Evolutionary conservation across 1,140 invertebrate genomes (phyloP).

Genomic region (Brachionus asplanchnoidis): DNA sequence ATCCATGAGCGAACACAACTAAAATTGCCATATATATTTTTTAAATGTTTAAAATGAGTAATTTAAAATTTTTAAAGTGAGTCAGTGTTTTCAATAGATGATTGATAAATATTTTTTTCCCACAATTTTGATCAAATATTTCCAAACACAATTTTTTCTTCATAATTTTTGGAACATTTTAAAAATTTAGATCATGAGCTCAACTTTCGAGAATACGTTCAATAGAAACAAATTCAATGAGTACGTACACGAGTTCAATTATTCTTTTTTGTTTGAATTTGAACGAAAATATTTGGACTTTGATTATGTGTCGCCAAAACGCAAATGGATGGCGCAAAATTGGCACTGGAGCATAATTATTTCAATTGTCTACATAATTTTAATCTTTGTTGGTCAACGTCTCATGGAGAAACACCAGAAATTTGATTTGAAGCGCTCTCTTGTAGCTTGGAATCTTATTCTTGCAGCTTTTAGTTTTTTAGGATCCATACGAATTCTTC

Average conservation of each 20-base stretch:
- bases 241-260: background rate
- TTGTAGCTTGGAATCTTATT: slow-evolving; percentile 84
- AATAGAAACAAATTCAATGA: background rate
- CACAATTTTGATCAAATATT: background rate
- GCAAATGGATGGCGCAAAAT: slow-evolving; percentile 84
- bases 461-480: slow-evolving; percentile 88
- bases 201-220: background rate
- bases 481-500: slow-evolving; percentile 66
- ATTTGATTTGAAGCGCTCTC: slow-evolving; percentile 75
- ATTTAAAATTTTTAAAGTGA: background rate
- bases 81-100: background rate
- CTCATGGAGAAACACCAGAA: slow-evolving; percentile 83
- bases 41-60: background rate
- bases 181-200: background rate
- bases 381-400: slow-evolving; percentile 84
- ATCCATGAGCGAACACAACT: background rate
- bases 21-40: background rate
- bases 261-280: slow-evolving; percentile 26
- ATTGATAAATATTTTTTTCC: background rate
- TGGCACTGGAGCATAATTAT: slow-evolving; percentile 79
- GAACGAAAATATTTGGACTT: slow-evolving; percentile 2
- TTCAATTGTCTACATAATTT: slow-evolving; percentile 78
- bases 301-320: background rate
- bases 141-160: background rate
- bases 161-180: background rate